A percentile compares a stretch with the other conserved stretches of the same genome.
Evolutionary conservation across 2,797 vertebrate genomes (phyloP).

Genomic region (Vultur gryphus): DNA sequence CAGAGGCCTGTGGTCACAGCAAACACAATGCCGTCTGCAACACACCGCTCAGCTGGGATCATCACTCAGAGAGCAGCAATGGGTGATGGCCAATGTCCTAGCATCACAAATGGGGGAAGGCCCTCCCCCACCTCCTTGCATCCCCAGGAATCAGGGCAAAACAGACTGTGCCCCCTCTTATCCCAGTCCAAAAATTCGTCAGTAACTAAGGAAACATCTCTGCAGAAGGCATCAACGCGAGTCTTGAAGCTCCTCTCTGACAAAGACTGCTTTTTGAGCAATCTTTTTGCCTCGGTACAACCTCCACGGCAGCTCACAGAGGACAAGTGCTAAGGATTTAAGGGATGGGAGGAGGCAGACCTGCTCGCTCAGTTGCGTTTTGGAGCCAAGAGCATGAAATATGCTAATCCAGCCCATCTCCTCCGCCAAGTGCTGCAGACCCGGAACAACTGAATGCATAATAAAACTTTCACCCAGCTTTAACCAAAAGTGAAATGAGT

Average conservation of each 20-base stretch:
- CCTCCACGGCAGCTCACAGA: not conserved
- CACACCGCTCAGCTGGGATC: not conserved
- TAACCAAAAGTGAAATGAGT: not conserved
- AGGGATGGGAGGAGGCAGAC: not conserved
- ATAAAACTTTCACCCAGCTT: conserved; percentile 10
- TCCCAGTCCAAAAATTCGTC: not conserved
- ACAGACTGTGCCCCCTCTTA: not conserved
- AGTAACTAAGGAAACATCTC: not conserved
- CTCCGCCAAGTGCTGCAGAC: not conserved
- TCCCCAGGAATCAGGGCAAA: not conserved
- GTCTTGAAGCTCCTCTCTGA: not conserved
- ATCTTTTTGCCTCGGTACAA: not conserved
- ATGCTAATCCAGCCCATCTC: conserved; percentile 22
- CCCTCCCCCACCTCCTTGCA: rapidly evolving
- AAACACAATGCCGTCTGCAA: not conserved
- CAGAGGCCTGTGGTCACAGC: not conserved
- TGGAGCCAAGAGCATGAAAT: not conserved
- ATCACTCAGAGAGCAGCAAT: not conserved
- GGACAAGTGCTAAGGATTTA: not conserved
- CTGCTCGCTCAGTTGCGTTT: not conserved
- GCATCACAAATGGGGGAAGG: rapidly evolving
- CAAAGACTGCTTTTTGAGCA: not conserved
- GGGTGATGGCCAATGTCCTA: rapidly evolving
- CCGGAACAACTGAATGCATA: conserved; percentile 14
- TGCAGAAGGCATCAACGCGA: not conserved